Conservation (phyloP, 2,888 invertebrate species). For the Cerceris rybyensis region DNA sequence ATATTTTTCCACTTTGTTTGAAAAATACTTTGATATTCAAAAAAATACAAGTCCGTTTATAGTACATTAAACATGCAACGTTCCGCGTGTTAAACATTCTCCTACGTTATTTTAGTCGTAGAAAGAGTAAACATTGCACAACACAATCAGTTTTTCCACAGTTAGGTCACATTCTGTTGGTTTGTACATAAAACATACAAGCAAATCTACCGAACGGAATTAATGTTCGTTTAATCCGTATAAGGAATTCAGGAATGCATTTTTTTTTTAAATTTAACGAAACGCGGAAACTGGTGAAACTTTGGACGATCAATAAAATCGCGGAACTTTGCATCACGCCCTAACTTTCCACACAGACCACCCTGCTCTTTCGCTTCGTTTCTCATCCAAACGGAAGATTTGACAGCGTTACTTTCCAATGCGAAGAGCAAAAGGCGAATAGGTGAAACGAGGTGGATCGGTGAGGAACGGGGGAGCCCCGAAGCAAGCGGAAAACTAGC, state of each 20-base stretch:
- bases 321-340: constrained; percentile 54
- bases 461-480: constrained; percentile 14
- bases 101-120: background rate
- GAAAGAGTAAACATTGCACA: background rate
- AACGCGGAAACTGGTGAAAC: constrained; percentile 39
- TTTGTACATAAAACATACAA: constrained; percentile 17
- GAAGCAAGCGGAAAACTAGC: constrained; percentile 51
- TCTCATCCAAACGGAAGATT: constrained; percentile 58
- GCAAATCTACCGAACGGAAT: constrained; percentile 19
- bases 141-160: background rate
- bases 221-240: constrained; percentile 22
- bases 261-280: constrained; percentile 45
- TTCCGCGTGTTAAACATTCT: too few species aligned
- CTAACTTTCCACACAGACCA: constrained; percentile 53
- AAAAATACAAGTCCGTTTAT: too few species aligned
- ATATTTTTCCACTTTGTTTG: too few species aligned
- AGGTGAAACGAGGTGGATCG: constrained; percentile 34
- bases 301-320: constrained; percentile 65
- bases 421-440: constrained; percentile 49
- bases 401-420: constrained; percentile 60
- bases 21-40: too few species aligned
- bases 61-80: too few species aligned
- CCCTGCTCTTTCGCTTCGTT: constrained; percentile 32
- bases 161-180: background rate
- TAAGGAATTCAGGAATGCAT: constrained; percentile 15